Conservation (phyloP, 2,888 invertebrate species). For the Schizaphis graminum region DNA sequence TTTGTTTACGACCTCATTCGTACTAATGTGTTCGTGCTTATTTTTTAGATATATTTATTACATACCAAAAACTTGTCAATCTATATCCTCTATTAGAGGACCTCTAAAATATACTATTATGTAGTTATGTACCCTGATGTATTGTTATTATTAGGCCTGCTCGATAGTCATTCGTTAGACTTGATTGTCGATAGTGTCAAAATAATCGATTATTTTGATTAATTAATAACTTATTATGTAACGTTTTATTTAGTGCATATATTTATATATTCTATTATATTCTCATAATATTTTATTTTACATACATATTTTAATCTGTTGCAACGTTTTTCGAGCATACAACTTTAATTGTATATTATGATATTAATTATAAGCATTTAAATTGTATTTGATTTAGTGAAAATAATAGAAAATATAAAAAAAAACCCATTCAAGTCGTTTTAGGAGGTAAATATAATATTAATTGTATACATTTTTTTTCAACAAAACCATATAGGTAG, state of each 20-base stretch:
- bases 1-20: slow-evolving; percentile 43
- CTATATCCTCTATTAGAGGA: background rate
- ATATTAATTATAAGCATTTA: background rate
- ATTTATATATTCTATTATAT: background rate
- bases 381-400: background rate
- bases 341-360: background rate
- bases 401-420: background rate
- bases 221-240: too few relatives aligned
- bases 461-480: background rate
- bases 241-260: background rate
- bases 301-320: background rate
- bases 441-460: background rate
- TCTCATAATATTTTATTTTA: background rate
- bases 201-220: too few relatives aligned
- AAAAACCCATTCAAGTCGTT: background rate
- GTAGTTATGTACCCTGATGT: background rate
- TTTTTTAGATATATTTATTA: slow-evolving; percentile 11
- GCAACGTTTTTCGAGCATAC: background rate
- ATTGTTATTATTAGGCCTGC: background rate
- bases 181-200: too few relatives aligned
- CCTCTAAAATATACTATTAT: background rate
- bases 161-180: too few relatives aligned
- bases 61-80: slow-evolving; percentile 29
- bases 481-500: background rate
- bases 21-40: background rate